Base-by-base conservation (phyloP, 2,113 vertebrate species). In the Apodemus speciosus region DNA sequence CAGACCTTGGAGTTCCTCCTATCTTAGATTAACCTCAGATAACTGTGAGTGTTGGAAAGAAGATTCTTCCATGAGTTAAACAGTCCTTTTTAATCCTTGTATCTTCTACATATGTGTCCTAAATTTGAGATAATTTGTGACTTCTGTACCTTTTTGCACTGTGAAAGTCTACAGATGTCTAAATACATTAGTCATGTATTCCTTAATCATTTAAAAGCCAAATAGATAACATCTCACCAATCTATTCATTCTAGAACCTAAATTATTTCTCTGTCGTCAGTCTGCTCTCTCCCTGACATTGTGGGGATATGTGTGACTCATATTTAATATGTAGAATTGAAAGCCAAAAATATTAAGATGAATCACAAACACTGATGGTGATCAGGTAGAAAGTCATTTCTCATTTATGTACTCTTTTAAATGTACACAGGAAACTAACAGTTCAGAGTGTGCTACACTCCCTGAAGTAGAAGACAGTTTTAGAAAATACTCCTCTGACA, bases 351-450 rank as follows among this genome's bases (percentile, higher is more conserved):
- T 35, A 91, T 73, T 73, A 73, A 73, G 27, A 25, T 85, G 79
- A 91, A n/a, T 84, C 79, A 84, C 46, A 43, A 60, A 60, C 76
- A 91, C n/a, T n/a, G n/a, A n/a, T n/a, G n/a, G n/a, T n/a, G n/a
- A 69, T 43, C 21, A 84, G 81, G 79, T 73, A 64, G 69, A 91
- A 84, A 62, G 32, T 73, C 46, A 27, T 73, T 84, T 51, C 35
- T 27, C 68, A 85, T 62, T 64, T 75, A 46, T 73, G 56, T 60
- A 51, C 56, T 38, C 35, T 85, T 73, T 73, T 62, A 73, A 72
- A 83, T 71, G 68, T 72, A 72, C 53, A 60, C 49, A 10, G 35
- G 43, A 49, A 91, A 8, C 9, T 84, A 30, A 6, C n/a, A n/a
- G 15, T 85, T 64, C 56, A 75, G 73, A 91, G 62, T 85, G 56